These are phyloP conservation scores for Leptinotarsa rubiginosa DNA, from an alignment of 2,888 invertebrate genomes.

Conservation along the genomic window DNA sequence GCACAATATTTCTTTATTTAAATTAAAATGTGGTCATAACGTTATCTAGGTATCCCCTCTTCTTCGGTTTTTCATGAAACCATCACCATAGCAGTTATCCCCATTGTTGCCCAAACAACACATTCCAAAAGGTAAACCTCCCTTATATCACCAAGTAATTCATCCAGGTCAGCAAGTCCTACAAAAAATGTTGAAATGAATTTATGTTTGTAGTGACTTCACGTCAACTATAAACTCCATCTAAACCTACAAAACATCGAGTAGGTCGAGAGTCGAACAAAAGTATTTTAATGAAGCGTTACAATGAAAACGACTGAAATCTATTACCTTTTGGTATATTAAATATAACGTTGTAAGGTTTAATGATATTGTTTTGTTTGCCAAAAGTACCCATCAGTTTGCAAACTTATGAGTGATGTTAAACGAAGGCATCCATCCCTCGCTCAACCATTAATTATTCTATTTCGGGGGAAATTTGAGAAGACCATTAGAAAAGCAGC, in stretches of 20 bases:
- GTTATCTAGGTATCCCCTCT: too few relatives aligned
- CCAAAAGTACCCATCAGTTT: conserved; percentile 40
- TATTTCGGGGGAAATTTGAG: conserved; percentile 5
- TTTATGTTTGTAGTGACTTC: background rate
- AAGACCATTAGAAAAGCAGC: conserved; percentile 2
- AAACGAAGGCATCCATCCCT: conserved; percentile 35
- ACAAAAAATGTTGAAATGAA: background rate
- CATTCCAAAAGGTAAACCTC: too few relatives aligned
- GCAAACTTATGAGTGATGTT: conserved; percentile 41
- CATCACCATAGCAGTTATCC: too few relatives aligned
- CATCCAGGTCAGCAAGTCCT: background rate
- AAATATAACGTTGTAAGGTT: conserved; percentile 45
- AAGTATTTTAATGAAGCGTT: conserved; percentile 41
- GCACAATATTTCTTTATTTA: too few relatives aligned
- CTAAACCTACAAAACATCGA: conserved; percentile 9
- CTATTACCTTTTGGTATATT: conserved; percentile 41
- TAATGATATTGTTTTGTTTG: conserved; percentile 45
- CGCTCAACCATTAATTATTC: conserved; percentile 23
- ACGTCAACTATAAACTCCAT: conserved; percentile 1
- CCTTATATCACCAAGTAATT: too few relatives aligned
- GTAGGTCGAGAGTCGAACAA: conserved; percentile 24
- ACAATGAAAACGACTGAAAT: conserved; percentile 39
- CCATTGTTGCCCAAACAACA: too few relatives aligned
- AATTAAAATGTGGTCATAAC: too few relatives aligned
- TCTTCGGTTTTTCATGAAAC: too few relatives aligned